Evolutionary conservation across 2,888 invertebrate species (phyloP).

Genomic region (Dicranocentrus wangi): DNA sequence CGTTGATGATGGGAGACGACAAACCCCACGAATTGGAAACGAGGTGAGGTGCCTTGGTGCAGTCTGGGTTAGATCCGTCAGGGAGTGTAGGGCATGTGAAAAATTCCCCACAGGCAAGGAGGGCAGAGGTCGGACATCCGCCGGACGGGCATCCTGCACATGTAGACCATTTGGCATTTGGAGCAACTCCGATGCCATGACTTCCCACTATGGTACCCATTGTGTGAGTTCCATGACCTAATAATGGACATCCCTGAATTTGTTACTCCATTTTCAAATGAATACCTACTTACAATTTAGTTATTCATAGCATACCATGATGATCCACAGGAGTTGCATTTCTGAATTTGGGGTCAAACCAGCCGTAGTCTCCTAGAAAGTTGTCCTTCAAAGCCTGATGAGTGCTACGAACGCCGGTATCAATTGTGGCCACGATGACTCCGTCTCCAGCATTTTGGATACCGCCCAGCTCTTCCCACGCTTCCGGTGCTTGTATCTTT

Average conservation of each 20-base stretch:
- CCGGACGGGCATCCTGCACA: conserved; percentile 64
- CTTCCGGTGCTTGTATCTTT: conserved; percentile 43
- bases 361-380: conserved; percentile 57
- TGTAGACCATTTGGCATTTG: conserved; percentile 41
- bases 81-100: conserved; percentile 62
- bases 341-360: conserved; percentile 63
- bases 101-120: conserved; percentile 60
- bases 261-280: too few relatives aligned
- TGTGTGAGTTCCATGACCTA: conserved; percentile 45
- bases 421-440: conserved; percentile 36
- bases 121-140: conserved; percentile 33
- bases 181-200: conserved; percentile 48
- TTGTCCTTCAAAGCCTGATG: conserved; percentile 52
- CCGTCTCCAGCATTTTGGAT: neutral
- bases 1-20: conserved; percentile 30
- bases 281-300: too few relatives aligned
- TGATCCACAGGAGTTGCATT: too few relatives aligned
- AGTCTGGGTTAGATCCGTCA: conserved; percentile 48
- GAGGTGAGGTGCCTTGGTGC: conserved; percentile 61
- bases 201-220: conserved; percentile 49
- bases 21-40: conserved; percentile 62
- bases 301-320: too few relatives aligned
- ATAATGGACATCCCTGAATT: too few relatives aligned
- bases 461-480: conserved; percentile 39
- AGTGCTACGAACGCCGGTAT: conserved; percentile 39